Conservation (phyloP, 2,888 invertebrate genomes). For the Clunio marinus region DNA sequence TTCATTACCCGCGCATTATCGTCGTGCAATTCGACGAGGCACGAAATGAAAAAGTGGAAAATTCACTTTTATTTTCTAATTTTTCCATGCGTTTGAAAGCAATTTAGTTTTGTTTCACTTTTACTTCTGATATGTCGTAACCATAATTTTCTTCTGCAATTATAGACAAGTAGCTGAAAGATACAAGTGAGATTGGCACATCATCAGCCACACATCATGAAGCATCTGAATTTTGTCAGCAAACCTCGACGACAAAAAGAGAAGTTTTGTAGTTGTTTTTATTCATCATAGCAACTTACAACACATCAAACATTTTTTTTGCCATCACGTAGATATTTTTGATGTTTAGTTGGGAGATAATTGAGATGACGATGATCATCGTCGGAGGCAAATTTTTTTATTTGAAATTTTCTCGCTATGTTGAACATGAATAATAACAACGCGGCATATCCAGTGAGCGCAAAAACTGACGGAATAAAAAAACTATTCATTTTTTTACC, state of each 20-base stretch:
- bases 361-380: conserved; percentile 36
- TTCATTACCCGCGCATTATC: background rate
- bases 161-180: background rate
- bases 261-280: background rate
- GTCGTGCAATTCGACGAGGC: too few species aligned
- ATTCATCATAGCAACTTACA: background rate
- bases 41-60: background rate
- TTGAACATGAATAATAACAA: conserved; percentile 37
- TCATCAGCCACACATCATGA: too few species aligned
- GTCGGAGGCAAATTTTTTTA: conserved; percentile 18
- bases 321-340: background rate
- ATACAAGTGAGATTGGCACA: background rate
- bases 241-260: background rate
- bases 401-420: conserved; percentile 34
- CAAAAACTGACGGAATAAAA: conserved; percentile 13
- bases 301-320: conserved; percentile 6
- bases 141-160: background rate
- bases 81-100: conserved; percentile 17
- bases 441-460: conserved; percentile 25
- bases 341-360: conserved; percentile 7
- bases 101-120: conserved; percentile 11
- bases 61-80: conserved; percentile 33
- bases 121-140: conserved; percentile 13
- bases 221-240: background rate
- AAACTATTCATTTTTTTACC: too few species aligned